phyloP scores from a whole-genome alignment of 2,888 invertebrate genomes.

The Xestobium rufovillosum region DNA sequence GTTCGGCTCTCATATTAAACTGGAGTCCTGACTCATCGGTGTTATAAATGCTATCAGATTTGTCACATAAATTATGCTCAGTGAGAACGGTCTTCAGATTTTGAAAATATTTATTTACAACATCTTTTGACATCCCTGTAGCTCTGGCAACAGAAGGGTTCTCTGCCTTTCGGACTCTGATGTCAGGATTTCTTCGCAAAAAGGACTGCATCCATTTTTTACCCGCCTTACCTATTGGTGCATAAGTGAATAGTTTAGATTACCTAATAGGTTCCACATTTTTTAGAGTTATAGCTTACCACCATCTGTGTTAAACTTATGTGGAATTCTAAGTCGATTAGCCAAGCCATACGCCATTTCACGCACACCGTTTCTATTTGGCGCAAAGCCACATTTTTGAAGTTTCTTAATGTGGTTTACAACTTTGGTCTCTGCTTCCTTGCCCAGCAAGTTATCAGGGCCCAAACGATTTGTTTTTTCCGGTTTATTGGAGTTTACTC shows the following conservation, averaged over 20 bases:
- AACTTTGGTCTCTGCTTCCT: background rate
- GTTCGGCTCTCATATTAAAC: constrained; percentile 12
- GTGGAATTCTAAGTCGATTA: too few relatives aligned
- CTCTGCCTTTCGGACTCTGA: background rate
- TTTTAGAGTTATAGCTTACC: background rate
- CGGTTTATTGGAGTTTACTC: too few relatives aligned
- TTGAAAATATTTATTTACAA: constrained; percentile 1
- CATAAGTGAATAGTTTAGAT: background rate
- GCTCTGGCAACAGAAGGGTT: too few relatives aligned
- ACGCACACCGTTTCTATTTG: constrained; percentile 2
- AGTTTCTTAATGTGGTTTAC: constrained; percentile 4
- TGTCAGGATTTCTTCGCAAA: background rate
- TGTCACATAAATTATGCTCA: constrained; percentile 15
- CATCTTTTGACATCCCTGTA: background rate
- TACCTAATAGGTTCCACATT: too few relatives aligned
- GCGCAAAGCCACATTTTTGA: constrained; percentile 6
- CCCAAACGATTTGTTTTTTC: constrained; percentile 4
- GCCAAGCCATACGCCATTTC: background rate
- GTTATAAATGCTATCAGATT: constrained; percentile 12
- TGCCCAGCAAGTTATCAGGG: background rate
- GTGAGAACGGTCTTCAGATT: background rate
- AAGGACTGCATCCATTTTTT: background rate
- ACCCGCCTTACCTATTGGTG: constrained; percentile 3
- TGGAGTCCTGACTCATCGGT: constrained; percentile 15
- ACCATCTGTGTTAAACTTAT: constrained; percentile 1